Evolutionary conservation across 2,113 vertebrate genomes (phyloP).

Genomic region (Ophthalmotilapia sp.): DNA sequence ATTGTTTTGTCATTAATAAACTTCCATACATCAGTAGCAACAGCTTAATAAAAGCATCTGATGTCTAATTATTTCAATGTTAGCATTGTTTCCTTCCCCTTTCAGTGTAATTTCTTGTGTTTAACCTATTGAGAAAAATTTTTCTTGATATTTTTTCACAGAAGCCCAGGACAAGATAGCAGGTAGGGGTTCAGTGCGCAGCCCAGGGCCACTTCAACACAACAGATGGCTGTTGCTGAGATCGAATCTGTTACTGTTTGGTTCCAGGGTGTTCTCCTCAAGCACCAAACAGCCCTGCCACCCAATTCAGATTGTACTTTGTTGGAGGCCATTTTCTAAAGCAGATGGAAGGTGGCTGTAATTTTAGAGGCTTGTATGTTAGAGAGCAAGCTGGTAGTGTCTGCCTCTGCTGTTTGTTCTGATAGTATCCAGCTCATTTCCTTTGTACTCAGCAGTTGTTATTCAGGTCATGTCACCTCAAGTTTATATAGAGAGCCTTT

Average conservation of each 20-base stretch:
- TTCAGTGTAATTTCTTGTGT: background rate
- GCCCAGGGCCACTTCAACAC: conserved; percentile 40
- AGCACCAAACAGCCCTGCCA: conserved; percentile 35
- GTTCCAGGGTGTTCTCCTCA: conserved; percentile 62
- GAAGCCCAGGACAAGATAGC: conserved; percentile 3
- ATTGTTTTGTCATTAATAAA: background rate
- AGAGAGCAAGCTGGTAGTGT: conserved; percentile 4
- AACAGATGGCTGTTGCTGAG: conserved; percentile 64
- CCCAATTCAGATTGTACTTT: conserved; percentile 47
- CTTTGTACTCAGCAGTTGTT: background rate
- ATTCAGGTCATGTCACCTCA: background rate
- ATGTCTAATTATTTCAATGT: background rate
- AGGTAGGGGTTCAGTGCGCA: conserved; percentile 29
- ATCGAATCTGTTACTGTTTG: conserved; percentile 64
- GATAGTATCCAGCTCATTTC: background rate
- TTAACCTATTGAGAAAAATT: background rate
- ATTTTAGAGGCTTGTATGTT: conserved; percentile 42
- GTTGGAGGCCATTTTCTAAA: conserved; percentile 58
- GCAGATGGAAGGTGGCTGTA: conserved; percentile 56
- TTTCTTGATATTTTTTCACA: background rate
- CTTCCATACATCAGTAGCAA: background rate
- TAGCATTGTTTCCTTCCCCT: background rate
- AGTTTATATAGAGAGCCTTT: conserved; percentile 5
- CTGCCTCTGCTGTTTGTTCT: conserved; percentile 26
- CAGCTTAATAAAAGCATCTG: background rate